Percentiles rank a stretch among this genome's conserved stretches.
These are phyloP conservation scores for Microplitis mediator DNA, from an alignment of 1,140 invertebrate species.

Conservation along the genomic window DNA sequence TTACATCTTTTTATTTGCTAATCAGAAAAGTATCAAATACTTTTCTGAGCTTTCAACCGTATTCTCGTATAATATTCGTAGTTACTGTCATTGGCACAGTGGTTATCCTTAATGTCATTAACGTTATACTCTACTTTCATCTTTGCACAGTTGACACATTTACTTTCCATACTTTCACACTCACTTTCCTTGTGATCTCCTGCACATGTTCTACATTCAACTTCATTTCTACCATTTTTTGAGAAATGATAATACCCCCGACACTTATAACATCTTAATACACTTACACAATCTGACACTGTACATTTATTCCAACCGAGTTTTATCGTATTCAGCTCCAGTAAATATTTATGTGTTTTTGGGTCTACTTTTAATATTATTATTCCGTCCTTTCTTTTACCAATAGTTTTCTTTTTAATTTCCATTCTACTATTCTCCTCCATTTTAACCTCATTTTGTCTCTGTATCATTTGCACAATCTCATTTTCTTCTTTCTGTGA, in stretches of 20 bases:
- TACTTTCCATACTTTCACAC: constrained; percentile 2
- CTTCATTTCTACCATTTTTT: not conserved
- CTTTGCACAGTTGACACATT: constrained; percentile 26
- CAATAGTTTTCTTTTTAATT: not conserved
- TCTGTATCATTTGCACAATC: constrained; percentile 25
- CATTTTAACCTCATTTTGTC: not conserved
- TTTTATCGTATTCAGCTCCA: constrained; percentile 15
- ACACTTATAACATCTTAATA: constrained; percentile 26
- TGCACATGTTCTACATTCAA: constrained; percentile 11
- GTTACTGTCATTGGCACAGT: not conserved
- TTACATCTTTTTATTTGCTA: not conserved
- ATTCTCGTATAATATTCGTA: not conserved
- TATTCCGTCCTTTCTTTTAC: not conserved
- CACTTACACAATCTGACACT: constrained; percentile 18
- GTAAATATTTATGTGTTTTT: constrained; percentile 6
- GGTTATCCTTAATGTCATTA: not conserved
- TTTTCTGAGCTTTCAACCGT: not conserved
- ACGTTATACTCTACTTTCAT: constrained; percentile 2
- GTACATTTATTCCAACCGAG: constrained; percentile 14
- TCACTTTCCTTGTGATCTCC: constrained; percentile 9
- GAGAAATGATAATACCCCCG: constrained; percentile 22
- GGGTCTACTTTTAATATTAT: constrained; percentile 13
- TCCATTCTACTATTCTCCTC: not conserved
- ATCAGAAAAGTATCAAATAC: not conserved
- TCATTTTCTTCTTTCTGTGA: constrained; percentile 20